A percentile compares a stretch with the other conserved stretches of the same genome.
Evolutionary conservation across 2,797 vertebrate species (phyloP).

Genomic region (Macrochelys suwanniensis): DNA sequence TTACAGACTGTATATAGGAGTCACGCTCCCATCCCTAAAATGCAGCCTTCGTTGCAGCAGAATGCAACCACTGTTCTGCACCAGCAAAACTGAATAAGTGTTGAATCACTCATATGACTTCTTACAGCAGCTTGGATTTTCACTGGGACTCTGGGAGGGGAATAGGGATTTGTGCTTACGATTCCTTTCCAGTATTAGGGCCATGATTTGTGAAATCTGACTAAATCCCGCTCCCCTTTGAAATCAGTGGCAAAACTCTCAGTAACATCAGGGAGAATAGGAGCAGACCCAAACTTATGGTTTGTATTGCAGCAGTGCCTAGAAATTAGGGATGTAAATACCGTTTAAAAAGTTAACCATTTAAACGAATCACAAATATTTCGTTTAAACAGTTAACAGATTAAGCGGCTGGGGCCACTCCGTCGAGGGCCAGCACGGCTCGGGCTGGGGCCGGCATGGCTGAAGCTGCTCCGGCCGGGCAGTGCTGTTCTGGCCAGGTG

Average conservation of each 20-base stretch:
- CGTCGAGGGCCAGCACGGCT: too few relatives aligned
- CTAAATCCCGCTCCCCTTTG: not conserved
- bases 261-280: not conserved
- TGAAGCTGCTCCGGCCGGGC: too few relatives aligned
- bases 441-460: too few relatives aligned
- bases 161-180: not conserved
- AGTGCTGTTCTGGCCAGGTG: too few relatives aligned
- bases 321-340: too few relatives aligned
- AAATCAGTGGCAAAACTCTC: not conserved
- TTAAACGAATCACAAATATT: too few relatives aligned
- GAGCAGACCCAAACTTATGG: fast-evolving
- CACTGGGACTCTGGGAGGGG: not conserved
- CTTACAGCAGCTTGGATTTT: not conserved
- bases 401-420: too few relatives aligned
- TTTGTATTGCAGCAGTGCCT: not conserved
- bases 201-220: fast-evolving
- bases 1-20: not conserved
- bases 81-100: not conserved
- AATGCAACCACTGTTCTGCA: not conserved
- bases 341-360: too few relatives aligned
- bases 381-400: too few relatives aligned
- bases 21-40: not conserved
- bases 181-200: not conserved
- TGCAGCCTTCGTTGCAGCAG: not conserved
- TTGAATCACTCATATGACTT: not conserved